Percentiles rank a stretch among this genome's conserved stretches.
Evolutionary conservation across 2,113 vertebrate species (phyloP).

Genomic region (Anser brachyrhynchus): DNA sequence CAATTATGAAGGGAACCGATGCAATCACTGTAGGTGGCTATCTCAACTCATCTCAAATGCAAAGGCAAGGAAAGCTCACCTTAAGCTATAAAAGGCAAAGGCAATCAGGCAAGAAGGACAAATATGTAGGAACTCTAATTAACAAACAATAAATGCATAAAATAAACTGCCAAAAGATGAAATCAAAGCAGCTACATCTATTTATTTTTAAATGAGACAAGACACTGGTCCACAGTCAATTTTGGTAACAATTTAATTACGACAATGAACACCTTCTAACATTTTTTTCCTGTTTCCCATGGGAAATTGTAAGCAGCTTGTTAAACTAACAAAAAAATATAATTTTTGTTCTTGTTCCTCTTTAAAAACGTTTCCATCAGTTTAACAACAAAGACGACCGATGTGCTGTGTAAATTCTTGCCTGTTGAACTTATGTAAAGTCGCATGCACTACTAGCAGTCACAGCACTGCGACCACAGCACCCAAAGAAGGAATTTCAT

Average conservation of each 20-base stretch:
- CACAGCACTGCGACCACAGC: not conserved
- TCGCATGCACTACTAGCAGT: not conserved
- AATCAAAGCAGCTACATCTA: conserved; percentile 42
- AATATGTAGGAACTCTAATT: conserved; percentile 63
- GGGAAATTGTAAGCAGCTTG: not conserved
- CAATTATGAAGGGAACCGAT: conserved; percentile 60
- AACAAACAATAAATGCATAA: conserved; percentile 57
- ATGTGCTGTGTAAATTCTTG: not conserved
- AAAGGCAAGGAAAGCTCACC: conserved; percentile 33
- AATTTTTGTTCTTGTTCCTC: not conserved
- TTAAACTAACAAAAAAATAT: not conserved
- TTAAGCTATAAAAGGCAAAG: conserved; percentile 67
- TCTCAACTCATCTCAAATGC: conserved; percentile 57
- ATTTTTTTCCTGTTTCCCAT: not conserved
- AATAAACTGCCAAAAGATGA: conserved; percentile 51
- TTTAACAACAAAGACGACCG: not conserved
- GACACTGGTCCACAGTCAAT: not conserved
- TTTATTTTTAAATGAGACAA: conserved; percentile 27
- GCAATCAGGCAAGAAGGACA: conserved; percentile 65
- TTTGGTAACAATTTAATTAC: conserved; percentile 52
- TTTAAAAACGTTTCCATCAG: not conserved
- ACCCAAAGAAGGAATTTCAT: not conserved
- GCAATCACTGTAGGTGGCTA: conserved; percentile 63
- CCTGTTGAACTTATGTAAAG: not conserved
- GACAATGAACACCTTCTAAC: not conserved